These are phyloP conservation scores for Fragum sueziense DNA, from an alignment of 2,888 invertebrate genomes.

Conservation along the genomic window DNA sequence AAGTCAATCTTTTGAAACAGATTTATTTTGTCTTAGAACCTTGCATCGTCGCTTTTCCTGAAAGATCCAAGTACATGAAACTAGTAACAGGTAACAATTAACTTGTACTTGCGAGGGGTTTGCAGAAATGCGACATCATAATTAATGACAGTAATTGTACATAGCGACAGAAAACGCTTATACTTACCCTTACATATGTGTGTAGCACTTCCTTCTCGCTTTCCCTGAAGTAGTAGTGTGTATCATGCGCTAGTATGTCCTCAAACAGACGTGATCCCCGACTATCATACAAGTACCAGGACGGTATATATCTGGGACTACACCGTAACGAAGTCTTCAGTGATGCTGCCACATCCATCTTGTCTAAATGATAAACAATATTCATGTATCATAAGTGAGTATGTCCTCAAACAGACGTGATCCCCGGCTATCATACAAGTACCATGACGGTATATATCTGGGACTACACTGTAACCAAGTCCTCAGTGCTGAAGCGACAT, in stretches of 20 bases:
- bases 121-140: background rate
- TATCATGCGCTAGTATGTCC: background rate
- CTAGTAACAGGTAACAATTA: too few species aligned
- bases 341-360: background rate
- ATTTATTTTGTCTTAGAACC: too few species aligned
- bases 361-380: too few species aligned
- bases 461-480: too few species aligned
- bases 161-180: background rate
- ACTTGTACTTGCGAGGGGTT: background rate
- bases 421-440: too few species aligned
- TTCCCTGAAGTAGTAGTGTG: background rate
- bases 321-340: background rate
- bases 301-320: conserved; percentile 10
- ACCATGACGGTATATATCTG: too few species aligned
- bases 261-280: background rate
- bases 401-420: too few species aligned
- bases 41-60: too few species aligned
- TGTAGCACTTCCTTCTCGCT: background rate
- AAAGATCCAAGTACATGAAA: too few species aligned
- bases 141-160: background rate
- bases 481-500: too few species aligned
- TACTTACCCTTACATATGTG: background rate
- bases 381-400: too few species aligned
- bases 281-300: conserved; percentile 2
- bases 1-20: too few species aligned